These are phyloP conservation scores for Elegia similella DNA, from an alignment of 2,888 invertebrate genomes.

Conservation along the genomic window DNA sequence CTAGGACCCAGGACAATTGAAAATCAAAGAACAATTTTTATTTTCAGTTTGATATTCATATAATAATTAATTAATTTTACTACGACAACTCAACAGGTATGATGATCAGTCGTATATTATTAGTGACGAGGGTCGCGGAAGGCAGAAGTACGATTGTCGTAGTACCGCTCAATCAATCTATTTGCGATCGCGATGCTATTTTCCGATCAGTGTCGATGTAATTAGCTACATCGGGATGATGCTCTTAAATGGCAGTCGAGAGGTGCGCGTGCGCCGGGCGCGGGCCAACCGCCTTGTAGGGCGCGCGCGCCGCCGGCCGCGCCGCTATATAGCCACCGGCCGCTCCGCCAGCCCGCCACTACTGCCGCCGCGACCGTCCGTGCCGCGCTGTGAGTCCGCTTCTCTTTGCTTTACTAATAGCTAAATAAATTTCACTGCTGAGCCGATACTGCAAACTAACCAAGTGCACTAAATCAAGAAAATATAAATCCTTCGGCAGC, in stretches of 20 bases:
- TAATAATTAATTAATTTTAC: too few species aligned
- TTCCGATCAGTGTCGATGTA: conserved; percentile 38
- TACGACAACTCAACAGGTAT: neutral
- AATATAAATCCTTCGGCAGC: neutral
- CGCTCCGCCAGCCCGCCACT: conserved; percentile 31
- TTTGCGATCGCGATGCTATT: conserved; percentile 28
- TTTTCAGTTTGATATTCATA: too few species aligned
- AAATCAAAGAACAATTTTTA: too few species aligned
- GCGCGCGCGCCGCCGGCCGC: conserved; percentile 25
- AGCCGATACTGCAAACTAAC: neutral
- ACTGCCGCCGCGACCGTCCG: conserved; percentile 33
- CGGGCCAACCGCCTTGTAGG: conserved; percentile 21
- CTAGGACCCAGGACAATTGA: too few species aligned
- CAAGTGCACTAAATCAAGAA: too few species aligned
- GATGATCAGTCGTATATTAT: neutral
- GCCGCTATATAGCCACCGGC: conserved; percentile 30
- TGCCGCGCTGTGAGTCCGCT: conserved; percentile 34
- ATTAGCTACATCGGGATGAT: conserved; percentile 35
- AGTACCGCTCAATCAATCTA: conserved; percentile 9
- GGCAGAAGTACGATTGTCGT: neutral
- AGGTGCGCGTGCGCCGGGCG: conserved; percentile 26
- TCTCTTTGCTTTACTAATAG: conserved; percentile 9
- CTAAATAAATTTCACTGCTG: neutral
- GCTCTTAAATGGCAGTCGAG: conserved; percentile 51
- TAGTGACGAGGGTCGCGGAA: conserved; percentile 9